Conservation (phyloP, 1,140 invertebrate genomes). For the Anoplolepis gracilipes region DNA sequence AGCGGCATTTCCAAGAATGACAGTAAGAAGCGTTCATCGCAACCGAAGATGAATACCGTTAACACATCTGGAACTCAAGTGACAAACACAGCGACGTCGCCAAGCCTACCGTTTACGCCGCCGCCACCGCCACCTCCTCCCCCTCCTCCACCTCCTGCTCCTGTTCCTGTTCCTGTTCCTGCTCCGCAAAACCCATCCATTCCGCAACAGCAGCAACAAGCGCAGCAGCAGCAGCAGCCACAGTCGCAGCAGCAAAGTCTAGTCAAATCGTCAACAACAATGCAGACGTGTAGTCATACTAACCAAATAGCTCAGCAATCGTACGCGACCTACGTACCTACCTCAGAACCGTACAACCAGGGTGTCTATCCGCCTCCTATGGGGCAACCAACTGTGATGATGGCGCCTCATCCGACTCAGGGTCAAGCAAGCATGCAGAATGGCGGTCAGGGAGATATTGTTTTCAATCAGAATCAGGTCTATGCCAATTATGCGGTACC, state of each 20-base stretch:
- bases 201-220: constrained; percentile 40
- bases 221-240: constrained; percentile 44
- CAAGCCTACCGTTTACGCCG: constrained; percentile 80
- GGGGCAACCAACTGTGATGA: constrained; percentile 81
- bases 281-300: constrained; percentile 76
- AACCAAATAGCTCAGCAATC: constrained; percentile 76
- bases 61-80: constrained; percentile 62
- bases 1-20: constrained; percentile 69
- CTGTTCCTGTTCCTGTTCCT: constrained; percentile 24
- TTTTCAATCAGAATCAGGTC: constrained; percentile 81
- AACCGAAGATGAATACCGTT: constrained; percentile 72
- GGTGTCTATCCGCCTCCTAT: constrained; percentile 76
- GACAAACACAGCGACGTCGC: constrained; percentile 81
- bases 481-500: constrained; percentile 83
- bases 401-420: constrained; percentile 77
- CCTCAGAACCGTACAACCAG: constrained; percentile 81
- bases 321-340: constrained; percentile 79
- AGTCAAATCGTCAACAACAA: constrained; percentile 78
- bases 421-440: constrained; percentile 73
- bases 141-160: background rate
- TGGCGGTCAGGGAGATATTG: constrained; percentile 76
- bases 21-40: constrained; percentile 69
- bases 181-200: constrained; percentile 44
- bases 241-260: constrained; percentile 75
- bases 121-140: constrained; percentile 66